Base-by-base conservation (phyloP, 2,113 vertebrate species). In the Mesitornis unicolor region DNA sequence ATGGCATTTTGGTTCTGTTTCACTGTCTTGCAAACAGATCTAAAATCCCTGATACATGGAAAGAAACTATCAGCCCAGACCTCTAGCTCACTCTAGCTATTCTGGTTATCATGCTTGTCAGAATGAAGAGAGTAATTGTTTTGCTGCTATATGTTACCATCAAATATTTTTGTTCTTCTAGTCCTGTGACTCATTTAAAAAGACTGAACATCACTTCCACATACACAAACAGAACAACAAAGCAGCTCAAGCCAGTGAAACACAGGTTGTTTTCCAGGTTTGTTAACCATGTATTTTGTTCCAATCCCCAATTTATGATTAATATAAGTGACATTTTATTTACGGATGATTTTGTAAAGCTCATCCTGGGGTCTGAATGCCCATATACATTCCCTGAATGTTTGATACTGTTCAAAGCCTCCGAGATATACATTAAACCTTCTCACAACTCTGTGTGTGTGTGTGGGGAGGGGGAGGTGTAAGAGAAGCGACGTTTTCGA, bases 101-200 rank as follows among this genome's bases (percentile, higher is more conserved):
- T 95, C 92, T 93, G 75, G 88, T 96, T 93, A 86, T 75, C 51
- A 11, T 78, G 85, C 73, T 75, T 95, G 92, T 71, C 88, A 92
- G 90, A 93, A 97, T 75, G 84, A 94, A 96, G 86, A 78, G 88
- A 87, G 85, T 96, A 94, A 90, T 96, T 93, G 85, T 96, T 95
- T 95, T 90, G 92, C 96, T 96, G 82, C 83, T 96, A 36, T 94
- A 96, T 90, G 92, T 93, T 96, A 60, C 76, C 96, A 92, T 89
- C 90, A 94, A 95, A 96, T 96, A 96, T 96, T 96, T 96, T 92
- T 90, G 79, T 89, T 96, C 93, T 90, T 88, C 84, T 79, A 87
- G 93, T 93, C 88, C 90, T 84, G 56, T 94, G 95, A 96, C 83
- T 96, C 95, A 96, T 92, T 95, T 94, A 64, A 94, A 94, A 96